Base-by-base conservation (phyloP, 2,888 invertebrate genomes). In the Eupithecia dodoneata region DNA sequence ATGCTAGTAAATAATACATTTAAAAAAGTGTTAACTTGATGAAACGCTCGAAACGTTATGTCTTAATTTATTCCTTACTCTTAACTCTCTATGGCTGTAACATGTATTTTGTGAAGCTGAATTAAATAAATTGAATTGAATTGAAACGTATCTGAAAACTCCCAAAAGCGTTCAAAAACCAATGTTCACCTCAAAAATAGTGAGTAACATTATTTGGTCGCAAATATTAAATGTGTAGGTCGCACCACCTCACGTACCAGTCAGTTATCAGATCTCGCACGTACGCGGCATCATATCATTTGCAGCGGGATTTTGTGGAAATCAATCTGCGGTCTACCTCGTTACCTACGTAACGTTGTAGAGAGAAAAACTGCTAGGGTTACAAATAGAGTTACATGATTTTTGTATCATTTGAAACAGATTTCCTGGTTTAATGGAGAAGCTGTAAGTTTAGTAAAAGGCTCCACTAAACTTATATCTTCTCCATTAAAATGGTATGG, bases 211-310 rank as follows among this genome's bases (percentile, higher is more conserved):
- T 74, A 30, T 30, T 41, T 66, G 13, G 13, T 30, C 13, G 71
- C 13, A 69, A 66, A 69, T 52, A 76, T 78, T 74, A 63, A 78
- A 74, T 78, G 49, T 75, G 75, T 75, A 42, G 73, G 65, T 49
- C 49, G 77, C 76, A 80, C 63, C 75, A 71, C 73, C 79, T 78
- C 81, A 81, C 81, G 81, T 81, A 80, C 73, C 55, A 71, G 41
- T 77, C 73, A 70, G 82, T 79, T 81, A 80, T 81, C 78, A 79
- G 75, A 75, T 74, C 78, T 63, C 71, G 75, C 82, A 81, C 78
- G 82, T 81, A 80, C 71, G 52, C 72, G 73, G 59, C 77, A 76
- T 75, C 73, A 77, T 79, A 79, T 78, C 78, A 79, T 78, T 78
- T 80, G 79, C 80, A 79, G 76, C 78, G 76, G 76, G 76, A 75